These are phyloP conservation scores for Flexamia atlantica DNA, from an alignment of 2,888 invertebrate genomes.

Conservation along the genomic window DNA sequence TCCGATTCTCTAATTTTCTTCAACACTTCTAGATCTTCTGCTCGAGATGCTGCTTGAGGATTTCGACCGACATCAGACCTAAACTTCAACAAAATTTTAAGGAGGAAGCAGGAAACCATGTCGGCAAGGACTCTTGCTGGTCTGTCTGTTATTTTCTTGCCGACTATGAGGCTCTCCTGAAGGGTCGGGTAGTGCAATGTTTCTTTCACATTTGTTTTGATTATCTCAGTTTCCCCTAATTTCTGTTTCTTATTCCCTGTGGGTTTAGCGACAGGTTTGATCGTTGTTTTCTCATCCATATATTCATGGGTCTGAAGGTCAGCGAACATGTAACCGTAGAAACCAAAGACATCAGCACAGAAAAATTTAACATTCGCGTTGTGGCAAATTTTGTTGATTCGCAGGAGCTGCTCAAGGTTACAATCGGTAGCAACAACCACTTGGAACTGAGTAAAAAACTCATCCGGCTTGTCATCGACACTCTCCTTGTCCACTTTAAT, in stretches of 20 bases:
- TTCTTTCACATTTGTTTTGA: slow-evolving; percentile 75
- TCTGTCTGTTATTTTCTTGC: slow-evolving; percentile 75
- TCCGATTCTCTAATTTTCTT: slow-evolving; percentile 60
- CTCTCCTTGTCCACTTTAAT: slow-evolving; percentile 83
- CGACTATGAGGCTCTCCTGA: slow-evolving; percentile 82
- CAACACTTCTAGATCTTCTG: slow-evolving; percentile 53
- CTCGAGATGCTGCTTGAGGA: slow-evolving; percentile 76
- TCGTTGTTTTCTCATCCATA: slow-evolving; percentile 77
- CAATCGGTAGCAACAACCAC: slow-evolving; percentile 91
- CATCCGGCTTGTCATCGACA: slow-evolving; percentile 81
- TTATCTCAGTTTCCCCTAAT: slow-evolving; percentile 49
- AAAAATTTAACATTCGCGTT: slow-evolving; percentile 89
- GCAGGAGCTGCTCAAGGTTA: slow-evolving; percentile 83
- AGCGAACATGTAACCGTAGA: slow-evolving; percentile 93
- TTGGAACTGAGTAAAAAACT: slow-evolving; percentile 80
- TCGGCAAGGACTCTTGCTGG: slow-evolving; percentile 79
- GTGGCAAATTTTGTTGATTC: slow-evolving; percentile 87
- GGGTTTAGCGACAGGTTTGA: slow-evolving; percentile 10
- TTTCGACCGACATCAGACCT: slow-evolving; percentile 84
- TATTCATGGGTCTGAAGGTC: slow-evolving; percentile 92
- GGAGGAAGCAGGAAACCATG: slow-evolving; percentile 80
- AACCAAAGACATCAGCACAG: slow-evolving; percentile 95
- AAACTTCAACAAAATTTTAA: slow-evolving; percentile 86
- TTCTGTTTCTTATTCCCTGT: slow-evolving; percentile 59
- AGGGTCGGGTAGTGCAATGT: slow-evolving; percentile 82